Percentiles rank a stretch among this genome's conserved stretches.
phyloP scores from a whole-genome alignment of 2,113 vertebrate species.

The Pelvicachromis taeniatus region DNA sequence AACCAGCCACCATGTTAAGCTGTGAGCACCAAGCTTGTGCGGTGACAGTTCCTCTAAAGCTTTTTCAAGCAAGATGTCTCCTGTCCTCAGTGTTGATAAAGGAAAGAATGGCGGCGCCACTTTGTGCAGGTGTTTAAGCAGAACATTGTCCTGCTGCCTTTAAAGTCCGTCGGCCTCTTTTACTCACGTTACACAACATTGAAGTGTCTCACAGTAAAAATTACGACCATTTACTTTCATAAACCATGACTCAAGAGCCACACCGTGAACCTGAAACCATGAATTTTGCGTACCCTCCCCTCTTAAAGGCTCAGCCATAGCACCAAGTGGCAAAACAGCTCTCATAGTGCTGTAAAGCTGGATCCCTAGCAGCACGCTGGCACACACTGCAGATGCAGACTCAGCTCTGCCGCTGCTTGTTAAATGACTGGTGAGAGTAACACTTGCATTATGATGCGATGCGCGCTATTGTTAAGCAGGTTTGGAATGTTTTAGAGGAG shows the following conservation, averaged over 20 bases:
- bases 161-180: neutral
- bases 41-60: neutral
- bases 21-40: neutral
- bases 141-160: neutral
- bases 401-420: neutral
- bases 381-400: neutral
- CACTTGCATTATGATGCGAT: neutral
- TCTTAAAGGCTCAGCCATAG: neutral
- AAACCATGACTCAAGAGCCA: neutral
- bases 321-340: neutral
- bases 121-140: neutral
- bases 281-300: neutral
- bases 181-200: neutral
- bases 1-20: neutral
- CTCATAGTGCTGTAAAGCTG: neutral
- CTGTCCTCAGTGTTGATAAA: neutral
- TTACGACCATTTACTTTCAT: neutral
- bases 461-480: neutral
- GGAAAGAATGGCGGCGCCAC: neutral
- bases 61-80: neutral
- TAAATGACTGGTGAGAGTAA: conserved; percentile 15
- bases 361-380: neutral
- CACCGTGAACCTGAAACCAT: neutral
- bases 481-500: neutral
- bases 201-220: neutral